These are phyloP conservation scores for Heterodera carotae DNA, from an alignment of 1,140 invertebrate genomes.

Conservation along the genomic window DNA sequence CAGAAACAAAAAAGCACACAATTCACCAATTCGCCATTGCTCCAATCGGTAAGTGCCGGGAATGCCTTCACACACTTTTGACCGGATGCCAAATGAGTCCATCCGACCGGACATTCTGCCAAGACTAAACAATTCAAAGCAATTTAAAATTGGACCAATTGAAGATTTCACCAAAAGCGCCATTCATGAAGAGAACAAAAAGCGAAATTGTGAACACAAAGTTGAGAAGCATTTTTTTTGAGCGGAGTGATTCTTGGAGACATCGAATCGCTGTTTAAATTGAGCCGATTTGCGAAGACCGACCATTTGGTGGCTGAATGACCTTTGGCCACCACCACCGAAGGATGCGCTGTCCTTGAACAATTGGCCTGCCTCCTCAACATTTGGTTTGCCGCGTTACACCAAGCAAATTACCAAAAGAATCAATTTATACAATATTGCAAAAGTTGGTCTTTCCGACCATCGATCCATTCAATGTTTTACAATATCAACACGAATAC, in stretches of 20 bases:
- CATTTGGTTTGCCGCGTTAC: not conserved
- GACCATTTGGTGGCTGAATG: not conserved
- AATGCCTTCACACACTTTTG: not conserved
- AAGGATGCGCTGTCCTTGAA: not conserved
- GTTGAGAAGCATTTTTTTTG: not conserved
- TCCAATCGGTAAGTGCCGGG: not conserved
- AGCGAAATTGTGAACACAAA: not conserved
- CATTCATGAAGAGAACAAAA: not conserved
- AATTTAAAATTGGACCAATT: not conserved
- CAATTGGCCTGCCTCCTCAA: no score
- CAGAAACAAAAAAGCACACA: not conserved
- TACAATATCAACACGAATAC: not conserved
- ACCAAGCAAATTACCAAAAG: not conserved
- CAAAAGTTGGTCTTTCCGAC: not conserved
- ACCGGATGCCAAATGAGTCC: not conserved
- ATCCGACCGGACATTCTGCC: not conserved
- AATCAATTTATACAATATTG: not conserved
- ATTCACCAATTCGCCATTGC: not conserved
- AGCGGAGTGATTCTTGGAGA: not conserved
- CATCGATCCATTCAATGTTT: constrained; percentile 1
- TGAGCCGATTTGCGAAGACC: not conserved
- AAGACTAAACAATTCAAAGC: not conserved
- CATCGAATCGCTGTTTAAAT: not conserved
- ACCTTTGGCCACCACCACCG: not conserved
- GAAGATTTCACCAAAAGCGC: not conserved